A percentile compares a stretch with the other conserved stretches of the same genome.
These are phyloP conservation scores for Menidia beryllina DNA, from an alignment of 2,113 vertebrate species.

Conservation along the genomic window DNA sequence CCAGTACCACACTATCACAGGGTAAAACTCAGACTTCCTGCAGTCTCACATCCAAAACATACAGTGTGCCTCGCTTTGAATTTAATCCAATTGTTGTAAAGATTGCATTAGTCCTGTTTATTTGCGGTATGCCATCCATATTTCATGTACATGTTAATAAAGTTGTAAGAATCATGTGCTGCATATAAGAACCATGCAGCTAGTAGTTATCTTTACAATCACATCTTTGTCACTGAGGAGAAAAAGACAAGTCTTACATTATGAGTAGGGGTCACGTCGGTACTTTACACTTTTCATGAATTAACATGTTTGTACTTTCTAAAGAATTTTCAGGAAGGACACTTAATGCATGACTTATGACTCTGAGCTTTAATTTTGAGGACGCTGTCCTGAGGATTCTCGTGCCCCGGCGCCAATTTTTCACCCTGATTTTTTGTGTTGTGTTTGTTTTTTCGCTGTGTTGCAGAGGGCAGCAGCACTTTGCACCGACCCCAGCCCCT, in stretches of 20 bases:
- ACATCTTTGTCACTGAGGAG: constrained; percentile 46
- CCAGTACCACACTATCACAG: constrained; percentile 90
- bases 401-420: background rate
- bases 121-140: constrained; percentile 49
- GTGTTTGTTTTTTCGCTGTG: constrained; percentile 3
- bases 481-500: constrained; percentile 97
- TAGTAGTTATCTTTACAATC: constrained; percentile 59
- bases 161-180: constrained; percentile 55
- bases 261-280: constrained; percentile 15
- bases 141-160: constrained; percentile 50
- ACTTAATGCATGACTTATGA: constrained; percentile 26
- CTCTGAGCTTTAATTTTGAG: background rate
- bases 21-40: constrained; percentile 78
- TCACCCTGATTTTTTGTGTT: background rate
- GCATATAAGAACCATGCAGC: constrained; percentile 50
- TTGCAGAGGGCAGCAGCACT: constrained; percentile 91
- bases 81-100: constrained; percentile 58
- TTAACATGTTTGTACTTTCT: constrained; percentile 8
- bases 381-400: background rate
- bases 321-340: constrained; percentile 12
- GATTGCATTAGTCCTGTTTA: constrained; percentile 54
- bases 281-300: constrained; percentile 19
- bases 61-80: constrained; percentile 1
- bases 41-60: background rate
- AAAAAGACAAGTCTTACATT: constrained; percentile 18